phyloP scores from a whole-genome alignment of 2,113 vertebrate genomes.

The Willisornis vidua region DNA sequence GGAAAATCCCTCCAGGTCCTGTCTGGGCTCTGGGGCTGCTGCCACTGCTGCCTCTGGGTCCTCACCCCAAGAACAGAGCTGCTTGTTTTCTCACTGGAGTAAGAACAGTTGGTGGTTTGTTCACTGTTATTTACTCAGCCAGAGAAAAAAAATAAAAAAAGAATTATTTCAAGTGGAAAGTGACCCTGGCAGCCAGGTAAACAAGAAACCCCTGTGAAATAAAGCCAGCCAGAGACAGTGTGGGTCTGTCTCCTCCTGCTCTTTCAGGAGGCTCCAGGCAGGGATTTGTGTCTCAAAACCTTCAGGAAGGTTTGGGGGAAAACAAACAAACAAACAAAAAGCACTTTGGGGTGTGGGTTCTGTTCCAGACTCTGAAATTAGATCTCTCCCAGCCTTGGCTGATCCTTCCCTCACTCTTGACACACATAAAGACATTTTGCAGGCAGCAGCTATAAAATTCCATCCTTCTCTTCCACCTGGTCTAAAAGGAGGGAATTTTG shows the following conservation, averaged over 20 bases:
- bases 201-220: constrained; percentile 48
- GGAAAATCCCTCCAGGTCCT: not conserved
- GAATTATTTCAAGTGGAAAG: constrained; percentile 52
- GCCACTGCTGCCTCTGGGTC: not conserved
- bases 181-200: constrained; percentile 52
- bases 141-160: not conserved
- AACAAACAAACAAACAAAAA: not conserved
- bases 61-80: constrained; percentile 4
- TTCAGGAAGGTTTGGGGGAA: not conserved
- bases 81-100: constrained; percentile 3
- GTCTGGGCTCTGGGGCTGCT: not conserved
- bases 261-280: not conserved
- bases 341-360: not conserved
- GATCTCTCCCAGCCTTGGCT: not conserved
- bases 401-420: not conserved
- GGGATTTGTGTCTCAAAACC: not conserved
- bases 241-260: not conserved
- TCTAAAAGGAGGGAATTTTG: not conserved
- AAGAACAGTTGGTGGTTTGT: constrained; percentile 25
- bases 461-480: not conserved
- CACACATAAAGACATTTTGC: not conserved
- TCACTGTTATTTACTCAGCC: not conserved
- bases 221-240: not conserved
- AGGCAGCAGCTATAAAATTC: not conserved
- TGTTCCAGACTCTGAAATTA: not conserved